These are phyloP conservation scores for Bombus breviceps DNA, from an alignment of 1,140 invertebrate genomes.

Conservation along the genomic window DNA sequence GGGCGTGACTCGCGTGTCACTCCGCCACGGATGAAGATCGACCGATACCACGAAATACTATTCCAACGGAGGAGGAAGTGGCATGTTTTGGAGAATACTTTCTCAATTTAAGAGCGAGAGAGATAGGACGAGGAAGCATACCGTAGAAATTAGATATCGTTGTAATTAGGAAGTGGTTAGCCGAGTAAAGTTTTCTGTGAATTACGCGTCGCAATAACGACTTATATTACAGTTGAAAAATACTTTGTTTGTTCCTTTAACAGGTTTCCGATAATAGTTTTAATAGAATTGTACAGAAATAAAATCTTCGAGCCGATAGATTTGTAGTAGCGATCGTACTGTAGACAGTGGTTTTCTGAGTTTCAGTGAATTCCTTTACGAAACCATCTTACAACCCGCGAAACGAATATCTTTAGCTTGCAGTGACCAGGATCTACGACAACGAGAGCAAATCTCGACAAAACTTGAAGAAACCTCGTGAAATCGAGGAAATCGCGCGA, in stretches of 20 bases:
- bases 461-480: background rate
- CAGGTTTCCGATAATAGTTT: too few relatives aligned
- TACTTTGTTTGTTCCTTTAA: background rate
- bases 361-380: too few relatives aligned
- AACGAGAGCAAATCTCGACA: background rate
- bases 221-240: background rate
- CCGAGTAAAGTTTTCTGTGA: background rate
- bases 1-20: slow-evolving; percentile 49
- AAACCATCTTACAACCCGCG: background rate
- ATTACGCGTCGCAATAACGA: background rate
- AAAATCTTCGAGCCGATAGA: too few relatives aligned
- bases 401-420: background rate
- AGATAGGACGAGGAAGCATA: background rate
- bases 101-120: too few relatives aligned
- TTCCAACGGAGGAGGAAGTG: slow-evolving; percentile 3
- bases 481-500: slow-evolving; percentile 2
- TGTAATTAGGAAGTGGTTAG: too few relatives aligned
- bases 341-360: too few relatives aligned
- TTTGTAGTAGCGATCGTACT: too few relatives aligned
- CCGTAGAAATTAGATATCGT: background rate
- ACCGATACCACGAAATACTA: background rate
- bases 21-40: slow-evolving; percentile 4
- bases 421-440: background rate
- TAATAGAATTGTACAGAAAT: too few relatives aligned
- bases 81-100: background rate